Base-by-base conservation (phyloP, 1,140 invertebrate genomes). In the Drosophila mojavensis region DNA sequence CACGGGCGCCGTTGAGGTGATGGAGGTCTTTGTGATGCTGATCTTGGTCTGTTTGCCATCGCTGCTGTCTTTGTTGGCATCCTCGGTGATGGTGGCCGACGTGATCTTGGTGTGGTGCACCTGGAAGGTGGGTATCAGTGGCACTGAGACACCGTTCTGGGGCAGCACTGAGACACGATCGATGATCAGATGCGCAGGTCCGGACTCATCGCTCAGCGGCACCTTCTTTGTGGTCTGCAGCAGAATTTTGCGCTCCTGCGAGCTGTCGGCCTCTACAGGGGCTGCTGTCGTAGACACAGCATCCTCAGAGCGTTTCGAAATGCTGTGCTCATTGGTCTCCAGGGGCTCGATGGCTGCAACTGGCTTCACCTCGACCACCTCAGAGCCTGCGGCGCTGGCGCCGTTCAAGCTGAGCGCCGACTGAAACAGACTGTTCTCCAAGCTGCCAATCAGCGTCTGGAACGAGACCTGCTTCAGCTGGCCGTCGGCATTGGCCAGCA, bases 31-130 rank as follows among this genome's bases (percentile, higher is more conserved):
- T 39, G 85, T 90, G 11, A 89, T 90, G 63, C 85, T 89, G 3
- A 89, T 89, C 75, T 90, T 89, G 28, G 84, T 89, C 78, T 88
- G 83, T 15, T 89, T 88, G 61, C 80, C 84, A 50, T 88, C 84
- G 67, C 62, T 71, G 66, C 68, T 68, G 7, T 90, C 85, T 24
- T 61, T 90, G 30, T 70, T 81, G 17, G 72, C 61, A 5, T 90
- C 85, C 54, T 90, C 81, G 26, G 74, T 79, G 33, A 90, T 88
- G 59, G 81, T 85, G 55, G 81, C 84, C 54, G 88, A 79, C 2
- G 79, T 70, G 17, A 91, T 71, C 70, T 81, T 90, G 24, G 90
- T 91, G 67, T 78, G 90, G 54, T 91, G 85, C 50, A 91, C 77
- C 72, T 90, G 85, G 77, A 91, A 91, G 7, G 82, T 83, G 67